Evolutionary conservation across 2,888 invertebrate genomes (phyloP).

Genomic region (Athalia rosae): DNA sequence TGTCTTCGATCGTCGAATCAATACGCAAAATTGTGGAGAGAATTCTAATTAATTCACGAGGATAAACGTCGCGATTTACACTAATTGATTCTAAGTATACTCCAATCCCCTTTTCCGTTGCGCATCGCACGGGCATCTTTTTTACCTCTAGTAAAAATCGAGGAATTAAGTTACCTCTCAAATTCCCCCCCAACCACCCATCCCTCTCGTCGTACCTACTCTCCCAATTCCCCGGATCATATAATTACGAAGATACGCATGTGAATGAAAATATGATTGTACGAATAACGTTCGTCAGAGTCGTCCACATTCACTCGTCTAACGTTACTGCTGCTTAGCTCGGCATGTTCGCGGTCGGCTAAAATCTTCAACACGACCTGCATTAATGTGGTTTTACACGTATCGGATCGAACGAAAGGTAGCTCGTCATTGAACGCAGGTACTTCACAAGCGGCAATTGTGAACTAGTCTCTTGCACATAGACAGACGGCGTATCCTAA

Average conservation of each 20-base stretch:
- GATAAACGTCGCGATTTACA: no score
- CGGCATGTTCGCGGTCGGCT: conserved; percentile 4
- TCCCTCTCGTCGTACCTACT: no score
- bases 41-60: no score
- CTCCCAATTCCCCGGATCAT: no score
- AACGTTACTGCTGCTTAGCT: not conserved
- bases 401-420: conserved; percentile 32
- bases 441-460: not conserved
- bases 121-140: no score
- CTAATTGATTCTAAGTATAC: no score
- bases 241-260: not conserved
- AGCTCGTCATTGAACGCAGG: conserved; percentile 29
- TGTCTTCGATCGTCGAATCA: no score
- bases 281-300: not conserved
- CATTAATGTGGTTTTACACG: conserved; percentile 26
- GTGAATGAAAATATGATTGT: not conserved
- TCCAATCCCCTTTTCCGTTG: no score
- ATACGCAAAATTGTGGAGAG: no score
- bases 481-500: not conserved
- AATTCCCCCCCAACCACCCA: no score
- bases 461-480: not conserved
- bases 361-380: conserved; percentile 9
- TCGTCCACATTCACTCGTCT: conserved; percentile 6
- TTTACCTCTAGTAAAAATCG: no score
- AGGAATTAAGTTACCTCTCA: no score